Base-by-base conservation (phyloP, 2,797 vertebrate genomes). In the Onychomys leucogaster region DNA sequence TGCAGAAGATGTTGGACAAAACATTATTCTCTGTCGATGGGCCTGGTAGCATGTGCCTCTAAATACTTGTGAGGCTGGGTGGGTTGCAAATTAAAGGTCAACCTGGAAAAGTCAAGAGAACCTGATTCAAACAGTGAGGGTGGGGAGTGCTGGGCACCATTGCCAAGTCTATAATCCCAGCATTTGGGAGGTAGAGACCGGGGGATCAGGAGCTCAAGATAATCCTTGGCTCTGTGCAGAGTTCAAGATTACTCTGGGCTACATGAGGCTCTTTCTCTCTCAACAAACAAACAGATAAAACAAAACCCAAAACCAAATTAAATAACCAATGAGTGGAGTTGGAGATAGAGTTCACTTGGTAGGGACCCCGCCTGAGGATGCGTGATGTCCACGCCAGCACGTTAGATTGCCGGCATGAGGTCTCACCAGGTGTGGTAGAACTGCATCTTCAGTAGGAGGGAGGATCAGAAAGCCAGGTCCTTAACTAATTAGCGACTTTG, bases 1-100 rank as follows among this genome's bases (percentile, higher is more conserved):
- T 91, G 73, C 55, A 93, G 46, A 82, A 92, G 90, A 81, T 67
- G 11, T 52, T 90, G 59, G 43, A 65, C 41, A 49, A 89, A 92
- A 85, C 81, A 57, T 63, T 63, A 61, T 76, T 61, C 55, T 89
- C 87, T 77, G 55, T 77, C 46, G 41, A 43, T 7, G n/a, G 73
- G 21, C 43, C 49, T 49, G 19, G 73, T 89, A 57, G 87, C 41
- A 63, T 63, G n/a, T 25, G 32, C 57, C 73, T 63, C 57, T 65
- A 25, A 63, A 49, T 65, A 65, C 55, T 61, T 78, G 41, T 29
- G 57, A 89, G 73, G 57, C 88, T 49, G 67, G 23, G 88, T 49
- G 19, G 32, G 59, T 49, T 77, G 4, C 41, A 63, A 77, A 63
- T n/a, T 77, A 75, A 89, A 77, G 73, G 43, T 46, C 43, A 27